Percentiles rank a stretch among this genome's conserved stretches.
Evolutionary conservation across 2,113 vertebrate genomes (phyloP).

Genomic region (Syngnathus scovelli): DNA sequence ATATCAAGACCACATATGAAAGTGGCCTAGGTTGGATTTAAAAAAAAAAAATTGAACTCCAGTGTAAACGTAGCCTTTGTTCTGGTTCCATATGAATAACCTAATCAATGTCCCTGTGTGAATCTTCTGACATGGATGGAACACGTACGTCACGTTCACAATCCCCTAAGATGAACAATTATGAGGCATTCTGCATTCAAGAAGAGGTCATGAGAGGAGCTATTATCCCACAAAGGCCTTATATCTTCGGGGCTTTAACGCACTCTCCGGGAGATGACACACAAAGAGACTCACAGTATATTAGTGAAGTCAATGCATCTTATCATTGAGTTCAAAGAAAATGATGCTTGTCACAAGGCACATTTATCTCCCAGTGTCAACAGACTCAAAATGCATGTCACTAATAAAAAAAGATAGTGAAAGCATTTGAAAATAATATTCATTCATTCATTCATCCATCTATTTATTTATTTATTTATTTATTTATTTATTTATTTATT

Average conservation of each 20-base stretch:
- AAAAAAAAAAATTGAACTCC: too few relatives aligned
- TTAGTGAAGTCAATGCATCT: conserved; percentile 9
- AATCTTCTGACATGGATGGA: neutral
- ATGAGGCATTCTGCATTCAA: conserved; percentile 19
- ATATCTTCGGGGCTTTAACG: conserved; percentile 27
- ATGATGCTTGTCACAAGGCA: neutral
- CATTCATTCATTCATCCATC: too few relatives aligned
- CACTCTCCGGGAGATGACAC: conserved; percentile 20
- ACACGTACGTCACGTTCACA: conserved; percentile 16
- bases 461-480: too few relatives aligned
- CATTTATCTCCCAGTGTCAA: conserved; percentile 2
- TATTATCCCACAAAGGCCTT: conserved; percentile 33
- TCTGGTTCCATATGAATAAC: neutral
- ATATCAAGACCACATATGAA: too few relatives aligned
- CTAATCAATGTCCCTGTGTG: neutral
- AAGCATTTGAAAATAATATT: neutral
- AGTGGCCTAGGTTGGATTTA: too few relatives aligned
- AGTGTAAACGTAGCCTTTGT: neutral
- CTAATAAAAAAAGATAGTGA: neutral
- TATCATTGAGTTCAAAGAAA: conserved; percentile 15
- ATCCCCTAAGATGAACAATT: conserved; percentile 27
- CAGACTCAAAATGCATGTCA: neutral
- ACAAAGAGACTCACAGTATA: conserved; percentile 9
- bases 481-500: too few relatives aligned
- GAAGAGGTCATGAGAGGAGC: conserved; percentile 19